phyloP scores from a whole-genome alignment of 2,797 vertebrate genomes.

The Danio aesculapii region DNA sequence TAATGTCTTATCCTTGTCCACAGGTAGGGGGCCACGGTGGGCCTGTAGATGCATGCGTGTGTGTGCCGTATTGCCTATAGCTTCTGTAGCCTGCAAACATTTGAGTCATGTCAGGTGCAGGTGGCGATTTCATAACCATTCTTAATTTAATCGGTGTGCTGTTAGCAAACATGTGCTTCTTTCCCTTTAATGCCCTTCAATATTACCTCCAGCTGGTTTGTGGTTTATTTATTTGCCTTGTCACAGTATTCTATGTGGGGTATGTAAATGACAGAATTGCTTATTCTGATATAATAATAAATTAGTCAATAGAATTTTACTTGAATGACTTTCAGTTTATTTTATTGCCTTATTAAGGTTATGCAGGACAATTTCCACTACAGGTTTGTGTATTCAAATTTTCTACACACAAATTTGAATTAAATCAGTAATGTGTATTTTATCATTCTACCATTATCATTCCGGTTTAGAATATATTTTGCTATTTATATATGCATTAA shows the following conservation, averaged over 20 bases:
- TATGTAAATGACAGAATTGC: background rate
- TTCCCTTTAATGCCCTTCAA: constrained; percentile 3
- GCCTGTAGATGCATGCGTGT: constrained; percentile 38
- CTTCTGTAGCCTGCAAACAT: constrained; percentile 26
- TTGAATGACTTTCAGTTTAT: background rate
- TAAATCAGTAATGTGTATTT: too few species aligned
- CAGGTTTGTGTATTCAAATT: too few species aligned
- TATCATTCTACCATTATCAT: too few species aligned
- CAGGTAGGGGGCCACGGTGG: constrained; percentile 59
- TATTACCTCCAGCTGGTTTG: background rate
- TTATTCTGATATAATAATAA: background rate
- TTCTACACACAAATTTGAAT: too few species aligned
- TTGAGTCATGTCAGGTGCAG: constrained; percentile 42
- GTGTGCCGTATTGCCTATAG: constrained; percentile 3
- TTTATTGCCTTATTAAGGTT: too few species aligned
- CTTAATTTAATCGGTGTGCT: constrained; percentile 26
- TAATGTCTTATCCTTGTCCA: constrained; percentile 55
- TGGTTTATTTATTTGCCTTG: background rate
- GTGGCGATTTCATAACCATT: constrained; percentile 34
- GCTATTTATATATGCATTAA: too few species aligned
- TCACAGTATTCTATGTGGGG: background rate
- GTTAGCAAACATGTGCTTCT: constrained; percentile 26
- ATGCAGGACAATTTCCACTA: too few species aligned
- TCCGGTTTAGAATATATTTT: too few species aligned
- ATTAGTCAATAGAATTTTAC: background rate